Conservation (phyloP, 1,140 invertebrate genomes). For the Vanessa atalanta region DNA sequence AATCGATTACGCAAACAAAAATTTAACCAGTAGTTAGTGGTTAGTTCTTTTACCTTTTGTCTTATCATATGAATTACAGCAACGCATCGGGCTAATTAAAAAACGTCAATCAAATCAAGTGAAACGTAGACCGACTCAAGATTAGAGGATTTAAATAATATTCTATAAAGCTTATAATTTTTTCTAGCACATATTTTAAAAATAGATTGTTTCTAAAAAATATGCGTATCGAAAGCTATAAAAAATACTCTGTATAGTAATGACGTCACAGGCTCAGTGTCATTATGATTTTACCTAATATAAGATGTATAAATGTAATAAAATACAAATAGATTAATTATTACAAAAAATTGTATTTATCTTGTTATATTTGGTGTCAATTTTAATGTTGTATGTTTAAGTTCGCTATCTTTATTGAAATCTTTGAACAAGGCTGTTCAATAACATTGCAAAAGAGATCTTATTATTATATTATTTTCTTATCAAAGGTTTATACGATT, state of each 20-base stretch:
- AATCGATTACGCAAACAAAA: constrained; percentile 59
- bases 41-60: constrained; percentile 48
- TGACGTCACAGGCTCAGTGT: no score
- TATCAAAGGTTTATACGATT: constrained; percentile 25
- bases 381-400: not conserved
- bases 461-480: constrained; percentile 24
- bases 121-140: not conserved
- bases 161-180: no score
- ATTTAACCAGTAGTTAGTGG: constrained; percentile 56
- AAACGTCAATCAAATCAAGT: constrained; percentile 50
- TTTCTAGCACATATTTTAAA: no score
- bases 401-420: not conserved
- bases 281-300: no score
- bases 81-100: constrained; percentile 57
- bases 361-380: not conserved
- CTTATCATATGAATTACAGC: constrained; percentile 39
- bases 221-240: no score
- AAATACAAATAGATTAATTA: no score
- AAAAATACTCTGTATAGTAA: no score
- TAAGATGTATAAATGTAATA: no score
- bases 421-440: not conserved
- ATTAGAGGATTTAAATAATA: not conserved
- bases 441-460: constrained; percentile 6
- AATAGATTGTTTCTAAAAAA: no score
- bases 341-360: no score